Base-by-base conservation (phyloP, 2,888 invertebrate genomes). In the Cerastis leucographa region DNA sequence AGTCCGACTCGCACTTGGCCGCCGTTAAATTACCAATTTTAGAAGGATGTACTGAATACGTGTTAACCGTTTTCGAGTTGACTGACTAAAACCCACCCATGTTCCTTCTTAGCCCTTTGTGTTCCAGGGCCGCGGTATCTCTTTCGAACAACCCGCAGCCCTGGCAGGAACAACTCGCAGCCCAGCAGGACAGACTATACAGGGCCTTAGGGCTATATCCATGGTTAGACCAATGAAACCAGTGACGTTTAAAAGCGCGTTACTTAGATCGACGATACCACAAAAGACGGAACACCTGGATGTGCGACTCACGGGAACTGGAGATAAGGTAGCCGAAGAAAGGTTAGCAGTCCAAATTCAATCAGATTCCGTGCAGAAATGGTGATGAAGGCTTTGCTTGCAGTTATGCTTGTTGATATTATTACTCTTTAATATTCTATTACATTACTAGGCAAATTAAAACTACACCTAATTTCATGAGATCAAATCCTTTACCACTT, bases 401-500 rank as follows among this genome's bases (percentile, higher is more conserved):
- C 5, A 22, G 11, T 25, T 25, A 44, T 7, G 25, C n/a, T n/a
- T n/a, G n/a, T n/a, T n/a, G n/a, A n/a, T n/a, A n/a, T n/a, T 17
- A 70, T 42, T 54, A 17, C 0, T n/a, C 7, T 8, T 29, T 5
- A 54, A 73, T n/a, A 40, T 25, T 7, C 73, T 8, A 71, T 8
- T n/a, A 8, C 7, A 7, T 44, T 44, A 9, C 56, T 9, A 59
- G 22, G 22, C 29, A 70, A 1, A 9, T 9, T 17, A 42, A 42
- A 64, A 42, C 42, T n/a, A 7, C 49, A 49, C 4, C 29, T 6
- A 49, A 75, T 61, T 70, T 70, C 1, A 51, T 35, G 44, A 17
- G 25, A 61, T 61, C 46, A 29, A 80, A 56, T 56, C 19, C 12
- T 64, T 42, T 25, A 35, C 61, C 8, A 49, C 54, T 9, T 51